Base-by-base conservation (phyloP, 2,113 vertebrate species). In the Pipra filicauda region DNA sequence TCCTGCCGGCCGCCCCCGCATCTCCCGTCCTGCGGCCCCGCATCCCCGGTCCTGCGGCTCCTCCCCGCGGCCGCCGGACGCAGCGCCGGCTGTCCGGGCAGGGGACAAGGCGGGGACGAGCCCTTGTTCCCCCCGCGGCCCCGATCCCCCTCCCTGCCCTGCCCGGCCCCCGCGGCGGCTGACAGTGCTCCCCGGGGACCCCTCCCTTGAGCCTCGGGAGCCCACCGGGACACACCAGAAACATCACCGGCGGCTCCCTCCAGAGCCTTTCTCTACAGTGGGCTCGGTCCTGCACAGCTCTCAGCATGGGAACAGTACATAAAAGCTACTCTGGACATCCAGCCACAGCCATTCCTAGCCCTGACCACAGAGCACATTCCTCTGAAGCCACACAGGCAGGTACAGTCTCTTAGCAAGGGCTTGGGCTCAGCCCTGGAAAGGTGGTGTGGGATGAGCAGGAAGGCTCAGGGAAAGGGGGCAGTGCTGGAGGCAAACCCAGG, bases 21-120 rank as follows among this genome's bases (percentile, higher is more conserved):
- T 81, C 48, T 37, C 62, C 31, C 8, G 46, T 48, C 22, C 48
- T 24, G 26, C 26, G 26, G 26, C 49, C 5, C 37, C 37, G 43
- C 65, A 57, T 82, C 57, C 46, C 65, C 22, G 39, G 37, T 92
- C 21, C 88, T 97, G 69, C 74, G 71, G 70, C 97, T 97, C 96
- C 97, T 89, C 91, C 97, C 93, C 58, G 96, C 94, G 97, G 97
- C 76, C 88, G 30, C 82, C 57, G 81, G 33, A 14, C 8, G 97
- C 92, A 94, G 67, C 66, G 58, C 74, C 91, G 43, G 44, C 61
- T 83, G 67, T n/a, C 62, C 8, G 33, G 52, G 73, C 35, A 11
- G 33, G 24, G 22, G 59, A 15, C 12, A 4, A 28, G 51, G 59
- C 15, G 55, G 30, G 5, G 3, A 1, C 31, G 8, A 51, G n/a